Evolutionary conservation across 1,140 invertebrate species (phyloP), one percentile per base, ranked within the genome.

Genomic region (Tribolium castaneum): DNA sequence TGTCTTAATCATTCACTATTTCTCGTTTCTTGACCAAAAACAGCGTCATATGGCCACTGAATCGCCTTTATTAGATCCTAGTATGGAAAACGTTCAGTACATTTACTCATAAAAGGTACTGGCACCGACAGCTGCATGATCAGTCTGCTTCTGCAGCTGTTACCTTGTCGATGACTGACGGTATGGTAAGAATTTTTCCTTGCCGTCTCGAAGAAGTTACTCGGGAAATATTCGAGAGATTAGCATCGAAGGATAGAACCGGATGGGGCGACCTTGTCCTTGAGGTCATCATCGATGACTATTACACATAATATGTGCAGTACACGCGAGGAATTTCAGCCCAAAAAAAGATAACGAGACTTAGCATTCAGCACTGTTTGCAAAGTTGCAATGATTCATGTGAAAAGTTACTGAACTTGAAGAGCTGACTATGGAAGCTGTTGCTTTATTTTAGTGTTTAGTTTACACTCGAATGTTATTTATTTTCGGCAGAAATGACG

Each of bases 71-170:
- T 66, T 5, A 66, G 34, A 35, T n/a, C n/a, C 59, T 9, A 66
- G 5, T 10, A 66, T 35, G 34, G 59, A 30, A 66, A 35, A 66
- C 30, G 35, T 66, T 66, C 59, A 66, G 25, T 35, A 66, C 59
- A 66, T 66, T 66, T 66, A 66, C 59, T 66, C 59, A 66, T 66
- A 66, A 66, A 66, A 66, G 59, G 59, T 66, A 22, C 25, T 66
- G 30, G 59, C 25, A 14, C 25, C 59, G 59, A 66, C 59, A 66
- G 59, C 59, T 66, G 59, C 59, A 66, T 66, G 59, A 66, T 66
- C 59, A 66, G 59, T 66, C 59, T 66, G 59, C 30, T 35, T 14
- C 59, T 66, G 59, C 59, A 66, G 59, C 59, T 66, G 59, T 66
- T 66, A 35, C 25, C 59, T 35, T 66, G 30, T 35, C 30, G 59